phyloP scores from a whole-genome alignment of 1,140 invertebrate genomes.

The Daktulosphaira vitifoliae region DNA sequence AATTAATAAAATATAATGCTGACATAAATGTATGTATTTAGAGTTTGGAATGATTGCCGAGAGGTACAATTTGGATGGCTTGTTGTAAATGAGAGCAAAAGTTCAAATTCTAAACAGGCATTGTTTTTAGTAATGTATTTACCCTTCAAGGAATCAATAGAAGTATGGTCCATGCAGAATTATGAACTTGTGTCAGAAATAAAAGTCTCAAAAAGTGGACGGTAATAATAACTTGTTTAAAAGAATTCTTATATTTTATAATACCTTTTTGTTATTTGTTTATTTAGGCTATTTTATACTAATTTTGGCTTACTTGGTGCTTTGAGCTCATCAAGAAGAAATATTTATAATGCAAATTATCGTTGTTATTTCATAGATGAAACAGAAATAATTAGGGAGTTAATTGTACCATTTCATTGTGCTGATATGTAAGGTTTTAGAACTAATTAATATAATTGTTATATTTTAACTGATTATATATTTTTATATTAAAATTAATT shows the following conservation, averaged over 20 bases:
- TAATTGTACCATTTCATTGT: conserved; percentile 83
- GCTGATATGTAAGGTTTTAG: conserved; percentile 58
- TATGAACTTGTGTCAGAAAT: conserved; percentile 84
- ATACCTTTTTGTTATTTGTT: no score
- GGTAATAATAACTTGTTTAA: conserved; percentile 41
- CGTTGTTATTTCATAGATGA: conserved; percentile 74
- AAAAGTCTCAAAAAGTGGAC: conserved; percentile 68
- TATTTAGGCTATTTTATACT: conserved; percentile 58
- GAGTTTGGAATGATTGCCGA: conserved; percentile 55
- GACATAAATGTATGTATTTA: conserved; percentile 34
- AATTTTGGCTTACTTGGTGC: conserved; percentile 68
- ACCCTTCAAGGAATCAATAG: conserved; percentile 69
- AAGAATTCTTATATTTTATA: no score
- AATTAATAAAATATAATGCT: neutral
- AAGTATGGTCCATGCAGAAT: conserved; percentile 77
- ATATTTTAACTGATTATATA: neutral
- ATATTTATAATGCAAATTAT: conserved; percentile 50
- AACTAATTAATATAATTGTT: no score
- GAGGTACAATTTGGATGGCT: conserved; percentile 89
- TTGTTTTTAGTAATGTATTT: conserved; percentile 79
- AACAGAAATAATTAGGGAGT: conserved; percentile 66
- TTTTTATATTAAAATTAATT: neutral
- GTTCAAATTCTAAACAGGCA: conserved; percentile 47
- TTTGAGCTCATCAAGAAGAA: conserved; percentile 42
- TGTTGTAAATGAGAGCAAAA: conserved; percentile 57